phyloP scores from a whole-genome alignment of 2,113 vertebrate species.

The Myotis yumanensis region DNA sequence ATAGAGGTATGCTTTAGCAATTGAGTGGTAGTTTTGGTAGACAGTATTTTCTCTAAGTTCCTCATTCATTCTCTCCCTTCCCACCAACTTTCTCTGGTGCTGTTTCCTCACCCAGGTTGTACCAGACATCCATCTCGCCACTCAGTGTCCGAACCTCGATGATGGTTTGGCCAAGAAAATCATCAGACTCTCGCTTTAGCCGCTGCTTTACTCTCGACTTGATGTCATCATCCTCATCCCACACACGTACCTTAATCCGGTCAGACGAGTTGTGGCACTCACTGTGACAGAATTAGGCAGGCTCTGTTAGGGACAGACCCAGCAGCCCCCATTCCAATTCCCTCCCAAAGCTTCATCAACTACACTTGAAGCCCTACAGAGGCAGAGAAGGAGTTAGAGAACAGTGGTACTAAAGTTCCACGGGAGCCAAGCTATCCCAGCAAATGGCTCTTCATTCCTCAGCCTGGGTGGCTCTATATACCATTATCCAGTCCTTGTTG shows the following conservation, averaged over 20 bases:
- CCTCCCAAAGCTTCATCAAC: neutral
- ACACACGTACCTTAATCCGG: constrained; percentile 97
- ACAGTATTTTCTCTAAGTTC: neutral
- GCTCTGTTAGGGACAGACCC: neutral
- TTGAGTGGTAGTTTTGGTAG: neutral
- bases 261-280: constrained; percentile 99
- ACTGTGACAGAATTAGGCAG: constrained; percentile 79
- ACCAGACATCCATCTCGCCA: constrained; percentile 99
- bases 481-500: neutral
- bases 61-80: neutral
- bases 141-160: constrained; percentile 98
- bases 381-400: neutral
- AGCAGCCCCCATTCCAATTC: neutral
- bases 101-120: constrained; percentile 93
- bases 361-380: neutral
- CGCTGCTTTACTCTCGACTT: constrained; percentile 98
- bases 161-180: constrained; percentile 98
- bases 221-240: constrained; percentile 99
- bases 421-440: neutral
- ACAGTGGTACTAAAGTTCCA: neutral
- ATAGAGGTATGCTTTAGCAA: neutral
- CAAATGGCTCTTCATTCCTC: neutral
- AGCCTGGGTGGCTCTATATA: neutral
- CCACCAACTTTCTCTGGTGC: neutral
- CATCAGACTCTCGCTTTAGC: constrained; percentile 96